Percentiles rank a stretch among this genome's conserved stretches.
Evolutionary conservation across 1,140 invertebrate genomes (phyloP).

Genomic region (Drosophila murphyi): DNA sequence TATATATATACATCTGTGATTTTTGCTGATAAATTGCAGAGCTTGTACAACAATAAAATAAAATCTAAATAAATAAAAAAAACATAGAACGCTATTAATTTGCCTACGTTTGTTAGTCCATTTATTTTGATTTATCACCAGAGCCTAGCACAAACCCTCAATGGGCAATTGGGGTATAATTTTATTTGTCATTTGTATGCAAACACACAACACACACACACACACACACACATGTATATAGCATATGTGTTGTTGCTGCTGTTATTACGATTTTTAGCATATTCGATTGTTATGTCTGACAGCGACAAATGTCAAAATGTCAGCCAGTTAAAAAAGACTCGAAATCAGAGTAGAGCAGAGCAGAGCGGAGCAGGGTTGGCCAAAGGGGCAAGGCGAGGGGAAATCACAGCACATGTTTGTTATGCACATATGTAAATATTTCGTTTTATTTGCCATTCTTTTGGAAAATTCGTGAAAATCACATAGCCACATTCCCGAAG

Average conservation of each 20-base stretch:
- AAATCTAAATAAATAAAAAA: not conserved
- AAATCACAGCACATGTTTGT: not conserved
- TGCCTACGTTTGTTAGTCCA: slow-evolving; percentile 2
- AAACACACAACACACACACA: slow-evolving; percentile 10
- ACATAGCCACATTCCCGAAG: slow-evolving; percentile 22
- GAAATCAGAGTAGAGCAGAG: slow-evolving; percentile 17
- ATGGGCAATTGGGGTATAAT: not conserved
- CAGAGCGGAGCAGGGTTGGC: not conserved
- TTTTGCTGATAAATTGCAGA: not conserved
- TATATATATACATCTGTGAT: not conserved
- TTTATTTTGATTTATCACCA: slow-evolving; percentile 2
- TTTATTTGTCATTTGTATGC: slow-evolving; percentile 12
- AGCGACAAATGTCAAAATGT: slow-evolving; percentile 76
- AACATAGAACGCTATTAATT: not conserved
- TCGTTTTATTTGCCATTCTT: slow-evolving; percentile 55
- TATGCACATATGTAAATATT: slow-evolving; percentile 33
- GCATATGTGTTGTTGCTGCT: not conserved
- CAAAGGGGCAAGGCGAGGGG: not conserved
- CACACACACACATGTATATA: not conserved
- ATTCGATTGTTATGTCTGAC: slow-evolving; percentile 74
- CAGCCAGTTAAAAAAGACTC: slow-evolving; percentile 54
- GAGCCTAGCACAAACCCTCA: not conserved
- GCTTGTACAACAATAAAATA: not conserved
- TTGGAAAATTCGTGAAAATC: slow-evolving; percentile 30
- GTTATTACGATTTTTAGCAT: slow-evolving; percentile 51